Base-by-base conservation (phyloP, 2,113 vertebrate species). In the Rhea pennata region DNA sequence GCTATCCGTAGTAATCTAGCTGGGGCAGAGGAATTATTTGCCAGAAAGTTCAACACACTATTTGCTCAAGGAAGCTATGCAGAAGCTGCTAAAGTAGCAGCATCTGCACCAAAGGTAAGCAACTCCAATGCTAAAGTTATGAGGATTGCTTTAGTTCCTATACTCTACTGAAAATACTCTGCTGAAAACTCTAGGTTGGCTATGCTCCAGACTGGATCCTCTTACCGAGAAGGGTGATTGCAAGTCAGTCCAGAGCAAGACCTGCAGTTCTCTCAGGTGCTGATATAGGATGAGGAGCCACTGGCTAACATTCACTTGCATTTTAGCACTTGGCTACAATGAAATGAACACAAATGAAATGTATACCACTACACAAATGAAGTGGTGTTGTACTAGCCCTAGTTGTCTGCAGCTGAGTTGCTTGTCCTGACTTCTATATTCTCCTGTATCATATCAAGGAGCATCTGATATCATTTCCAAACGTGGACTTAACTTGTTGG, bases 191-290 rank as follows among this genome's bases (percentile, higher is more conserved):
- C 51, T 81, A 99, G 99, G 99, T 99, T 92, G 98, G 98, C 40
- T 99, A 98, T 93, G 98, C 98, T 48, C 99, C 99, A 84, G 98
- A 99, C 95, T 99, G 99, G 99, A 98, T 99, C 92, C 98, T 99
- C 97, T 82, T 99, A 19, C 96, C 99, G 96, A 98, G 98, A 95
- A 99, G 98, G 90, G 98, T 99, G 80, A 99, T 19, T 99, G 98
- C 98, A 98, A 59, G 97, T 99, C 79, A 99, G 98, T 90, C 98
- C 99, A 42, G 99, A 99, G 12, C 99, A 99, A 96, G 99, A 99
- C 14, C 98, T 99, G 73, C 99, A 99, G 97, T 99, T 99, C 81
- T 98, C 99, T 62, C 99, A 99, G 96, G 99, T 99, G 99, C 97
- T 99, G 89, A 98, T 99, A 36, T 98, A 99, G 94, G 99, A 99